Evolutionary conservation across 2,888 invertebrate species (phyloP), one percentile per base, ranked within the genome.

Genomic region (Ethmia dodecea): DNA sequence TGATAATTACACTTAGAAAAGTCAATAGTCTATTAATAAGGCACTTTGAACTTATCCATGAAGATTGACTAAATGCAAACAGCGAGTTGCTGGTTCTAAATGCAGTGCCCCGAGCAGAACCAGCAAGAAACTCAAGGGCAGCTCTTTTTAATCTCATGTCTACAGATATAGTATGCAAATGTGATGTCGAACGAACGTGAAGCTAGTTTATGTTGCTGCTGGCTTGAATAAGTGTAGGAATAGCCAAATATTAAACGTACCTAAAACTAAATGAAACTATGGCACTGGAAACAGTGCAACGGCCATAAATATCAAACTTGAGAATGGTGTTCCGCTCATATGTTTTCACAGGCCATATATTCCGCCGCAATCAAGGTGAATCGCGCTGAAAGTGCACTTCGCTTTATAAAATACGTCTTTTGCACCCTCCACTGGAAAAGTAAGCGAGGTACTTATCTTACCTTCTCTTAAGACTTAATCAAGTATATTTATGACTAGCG

Each of bases 331-430:
- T 26, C 26, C 26, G 26, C 11, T 26, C 41, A 35, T 41, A 35
- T 27, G 30, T 37, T 37, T 37, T 41, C 40, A 40, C 40, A 34
- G 37, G 30, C 41, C 37, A 37, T 41, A 33, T 37, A 41, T 43
- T 37, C 29, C 27, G 26, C 22, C 15, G 30, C 33, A 39, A 35
- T 40, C 37, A 33, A 40, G 33, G n/a, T n/a, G n/a, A 18, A 18
- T 18, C 4, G 5, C 18, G 18, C 18, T 18, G 18, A 18, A 18
- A 18, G 18, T 18, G 18, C 18, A 18, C 18, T 18, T 18, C 18
- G 8, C 18, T 18, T 18, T n/a, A n/a, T n/a, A n/a, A n/a, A n/a
- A n/a, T n/a, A 22, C 8, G 22, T 8, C 22, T 22, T 20, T 6
- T 6, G 5, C 5, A 18, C 5, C 1, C 18, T 18, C 18, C 9